phyloP scores from a whole-genome alignment of 2,797 vertebrate genomes.

The Enteromius argenteus region DNA sequence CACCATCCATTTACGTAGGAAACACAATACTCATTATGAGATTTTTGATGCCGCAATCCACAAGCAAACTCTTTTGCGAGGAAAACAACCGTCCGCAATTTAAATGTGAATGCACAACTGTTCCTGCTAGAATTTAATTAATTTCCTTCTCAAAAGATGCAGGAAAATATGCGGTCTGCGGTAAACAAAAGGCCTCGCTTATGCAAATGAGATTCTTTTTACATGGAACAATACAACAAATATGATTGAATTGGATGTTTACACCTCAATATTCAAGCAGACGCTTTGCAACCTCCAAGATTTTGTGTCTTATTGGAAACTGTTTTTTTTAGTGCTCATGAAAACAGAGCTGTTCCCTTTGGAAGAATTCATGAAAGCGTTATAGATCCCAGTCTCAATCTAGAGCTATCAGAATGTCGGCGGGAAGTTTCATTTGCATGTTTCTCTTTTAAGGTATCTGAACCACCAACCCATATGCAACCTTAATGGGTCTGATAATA shows the following conservation, averaged over 20 bases:
- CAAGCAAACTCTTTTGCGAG: constrained; percentile 35
- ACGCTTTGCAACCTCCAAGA: background rate
- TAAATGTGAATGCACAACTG: constrained; percentile 32
- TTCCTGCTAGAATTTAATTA: constrained; percentile 45
- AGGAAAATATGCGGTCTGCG: background rate
- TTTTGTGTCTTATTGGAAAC: constrained; percentile 18
- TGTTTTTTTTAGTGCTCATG: background rate
- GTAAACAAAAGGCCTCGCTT: constrained; percentile 31
- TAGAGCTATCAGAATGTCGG: background rate
- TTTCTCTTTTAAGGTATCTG: constrained; percentile 2
- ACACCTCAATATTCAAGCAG: background rate
- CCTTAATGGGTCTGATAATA: background rate
- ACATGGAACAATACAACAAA: constrained; percentile 7
- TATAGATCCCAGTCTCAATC: constrained; percentile 9
- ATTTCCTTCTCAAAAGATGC: constrained; percentile 40
- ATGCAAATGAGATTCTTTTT: constrained; percentile 41
- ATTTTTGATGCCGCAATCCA: constrained; percentile 42
- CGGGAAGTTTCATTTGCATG: background rate
- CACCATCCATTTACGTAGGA: constrained; percentile 26
- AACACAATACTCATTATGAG: constrained; percentile 45
- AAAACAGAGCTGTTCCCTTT: constrained; percentile 4
- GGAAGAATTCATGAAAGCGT: constrained; percentile 3
- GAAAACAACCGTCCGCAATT: constrained; percentile 30
- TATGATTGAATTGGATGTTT: constrained; percentile 33
- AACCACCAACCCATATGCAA: background rate